Conservation (phyloP, 2,113 vertebrate species). For the Microcebus ravelobensis region DNA sequence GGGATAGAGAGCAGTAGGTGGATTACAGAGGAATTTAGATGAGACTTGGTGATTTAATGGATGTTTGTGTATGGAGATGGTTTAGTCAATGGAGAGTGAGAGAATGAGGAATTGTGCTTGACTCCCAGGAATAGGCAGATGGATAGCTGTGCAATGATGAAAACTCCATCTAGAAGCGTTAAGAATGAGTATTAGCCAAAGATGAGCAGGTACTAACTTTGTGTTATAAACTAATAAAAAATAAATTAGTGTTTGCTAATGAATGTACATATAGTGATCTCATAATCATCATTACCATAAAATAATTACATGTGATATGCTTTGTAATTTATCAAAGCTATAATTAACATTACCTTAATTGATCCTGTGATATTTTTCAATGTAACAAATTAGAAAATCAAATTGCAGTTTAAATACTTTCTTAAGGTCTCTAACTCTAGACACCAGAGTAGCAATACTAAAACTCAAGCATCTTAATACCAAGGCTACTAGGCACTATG, state of each 20-base stretch:
- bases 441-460: neutral
- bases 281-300: neutral
- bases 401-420: neutral
- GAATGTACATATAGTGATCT: neutral
- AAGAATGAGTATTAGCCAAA: neutral
- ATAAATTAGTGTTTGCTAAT: neutral
- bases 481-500: neutral
- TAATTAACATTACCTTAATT: neutral
- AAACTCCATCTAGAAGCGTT: neutral
- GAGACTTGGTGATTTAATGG: neutral
- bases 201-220: neutral
- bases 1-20: neutral
- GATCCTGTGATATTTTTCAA: neutral
- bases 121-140: neutral
- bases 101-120: neutral
- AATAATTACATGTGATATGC: neutral
- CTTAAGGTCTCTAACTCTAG: neutral
- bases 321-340: neutral
- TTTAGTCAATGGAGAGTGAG: neutral
- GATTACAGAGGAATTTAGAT: neutral
- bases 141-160: neutral
- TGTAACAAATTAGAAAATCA: neutral
- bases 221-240: slow-evolving; percentile 5
- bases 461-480: neutral
- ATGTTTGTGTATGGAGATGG: neutral